Base-by-base conservation (phyloP, 1,140 invertebrate species). In the Cydia pomonella region DNA sequence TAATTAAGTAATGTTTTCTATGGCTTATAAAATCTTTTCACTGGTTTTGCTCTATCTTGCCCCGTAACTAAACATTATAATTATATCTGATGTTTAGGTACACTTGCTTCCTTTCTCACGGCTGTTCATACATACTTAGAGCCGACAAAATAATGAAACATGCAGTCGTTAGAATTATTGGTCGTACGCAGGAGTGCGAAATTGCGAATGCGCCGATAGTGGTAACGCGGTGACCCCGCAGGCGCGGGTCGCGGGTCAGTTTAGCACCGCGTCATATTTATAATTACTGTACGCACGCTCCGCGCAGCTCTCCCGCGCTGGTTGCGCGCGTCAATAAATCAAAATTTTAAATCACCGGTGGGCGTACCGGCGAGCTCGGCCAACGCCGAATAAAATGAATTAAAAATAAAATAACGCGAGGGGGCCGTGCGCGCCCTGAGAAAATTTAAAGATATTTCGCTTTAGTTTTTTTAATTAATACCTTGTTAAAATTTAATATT, bases 401-500 rank as follows among this genome's bases (percentile, higher is more conserved):
- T 91, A 88, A 92, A 92, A 92, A 91, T 89, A 91, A 91, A 90
- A 90, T 84, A 87, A 88, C 81, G 79, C 80, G 79, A 82, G 81
- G 86, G 84, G 84, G 82, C 82, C 81, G 83, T 76, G 78, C 84
- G 82, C 84, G 87, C 83, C 87, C 88, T 92, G 88, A 91, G 90
- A 91, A 92, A 92, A 92, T 88, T 90, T 88, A 86, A 89, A 91
- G 80, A 88, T 87, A 88, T 90, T 88, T 92, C 88, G 88, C 89
- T 91, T 91, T 92, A 89, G 84, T 91, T 91, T 92, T 92, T 91
- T 92, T 91, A 92, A 92, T 92, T 92, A 91, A 92, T 92, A 92
- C 91, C 91, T 92, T 92, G 91, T 92, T 92, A 92, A 92, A 92
- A 91, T 92, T 92, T 91, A 91, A 92, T 92, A 91, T 92, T 87